Percentiles rank a stretch among this genome's conserved stretches.
Evolutionary conservation across 2,888 invertebrate genomes (phyloP).

Genomic region (Scrobipalpa costella): DNA sequence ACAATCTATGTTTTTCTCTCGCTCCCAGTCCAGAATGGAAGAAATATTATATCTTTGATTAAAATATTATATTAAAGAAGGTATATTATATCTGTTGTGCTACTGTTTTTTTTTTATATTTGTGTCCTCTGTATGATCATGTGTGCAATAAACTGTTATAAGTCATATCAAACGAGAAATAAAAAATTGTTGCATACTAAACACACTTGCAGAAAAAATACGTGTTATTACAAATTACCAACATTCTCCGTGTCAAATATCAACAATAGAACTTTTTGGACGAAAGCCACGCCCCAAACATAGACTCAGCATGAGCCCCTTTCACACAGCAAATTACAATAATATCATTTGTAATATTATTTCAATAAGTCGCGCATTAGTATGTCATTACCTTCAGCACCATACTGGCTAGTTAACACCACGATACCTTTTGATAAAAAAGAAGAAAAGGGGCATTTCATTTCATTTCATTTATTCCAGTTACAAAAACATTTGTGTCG

Average conservation of each 20-base stretch:
- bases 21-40: too few species aligned
- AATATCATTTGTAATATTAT: conserved; percentile 60
- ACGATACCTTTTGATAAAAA: conserved; percentile 44
- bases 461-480: too few species aligned
- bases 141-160: too few species aligned
- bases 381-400: conserved; percentile 72
- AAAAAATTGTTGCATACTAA: neutral
- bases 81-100: too few species aligned
- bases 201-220: conserved; percentile 45
- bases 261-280: conserved; percentile 69
- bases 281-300: conserved; percentile 76
- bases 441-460: too few species aligned
- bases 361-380: conserved; percentile 57
- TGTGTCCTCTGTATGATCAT: too few species aligned
- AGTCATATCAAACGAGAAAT: neutral
- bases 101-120: too few species aligned
- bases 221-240: conserved; percentile 69
- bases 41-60: too few species aligned
- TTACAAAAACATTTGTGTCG: too few species aligned
- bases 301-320: conserved; percentile 72
- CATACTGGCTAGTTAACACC: conserved; percentile 71
- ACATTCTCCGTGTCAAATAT: conserved; percentile 64
- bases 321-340: conserved; percentile 75
- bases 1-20: too few species aligned
- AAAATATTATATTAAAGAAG: too few species aligned